Conservation (phyloP, 2,113 vertebrate species). For the Cyprinodon brontotheroides region DNA sequence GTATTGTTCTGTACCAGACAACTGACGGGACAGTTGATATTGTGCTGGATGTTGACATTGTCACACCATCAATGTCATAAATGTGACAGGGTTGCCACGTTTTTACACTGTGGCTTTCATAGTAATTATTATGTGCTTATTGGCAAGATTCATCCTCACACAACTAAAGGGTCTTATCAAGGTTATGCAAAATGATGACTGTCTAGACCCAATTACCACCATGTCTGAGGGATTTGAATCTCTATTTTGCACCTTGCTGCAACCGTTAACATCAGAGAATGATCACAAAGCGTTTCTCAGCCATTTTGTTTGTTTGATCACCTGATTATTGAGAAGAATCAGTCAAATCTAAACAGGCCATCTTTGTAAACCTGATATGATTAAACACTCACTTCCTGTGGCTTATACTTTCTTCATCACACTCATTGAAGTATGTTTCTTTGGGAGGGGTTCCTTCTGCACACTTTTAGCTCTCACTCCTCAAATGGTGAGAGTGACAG, state of each 20-base stretch:
- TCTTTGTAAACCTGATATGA: background rate
- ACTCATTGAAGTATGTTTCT: background rate
- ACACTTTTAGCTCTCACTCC: background rate
- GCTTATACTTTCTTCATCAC: background rate
- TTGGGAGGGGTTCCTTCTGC: background rate
- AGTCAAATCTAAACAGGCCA: too few species aligned
- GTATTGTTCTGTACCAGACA: too few species aligned
- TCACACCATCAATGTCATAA: too few species aligned
- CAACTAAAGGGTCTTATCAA: background rate
- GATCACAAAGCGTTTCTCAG: background rate
- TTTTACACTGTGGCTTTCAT: too few species aligned
- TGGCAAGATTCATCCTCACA: too few species aligned
- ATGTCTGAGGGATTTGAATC: background rate
- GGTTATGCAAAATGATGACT: background rate
- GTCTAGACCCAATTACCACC: background rate
- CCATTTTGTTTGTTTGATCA: background rate
- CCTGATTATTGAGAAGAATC: background rate
- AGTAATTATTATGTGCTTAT: too few species aligned
- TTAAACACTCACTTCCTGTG: background rate
- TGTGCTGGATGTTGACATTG: too few species aligned
- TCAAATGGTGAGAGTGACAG: background rate
- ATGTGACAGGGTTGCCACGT: too few species aligned
- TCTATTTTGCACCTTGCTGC: background rate
- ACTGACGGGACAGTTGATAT: too few species aligned
- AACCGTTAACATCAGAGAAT: background rate